Conservation (phyloP, 92 coral and sea anemone genomes). For the Paragorgia papillata region DNA sequence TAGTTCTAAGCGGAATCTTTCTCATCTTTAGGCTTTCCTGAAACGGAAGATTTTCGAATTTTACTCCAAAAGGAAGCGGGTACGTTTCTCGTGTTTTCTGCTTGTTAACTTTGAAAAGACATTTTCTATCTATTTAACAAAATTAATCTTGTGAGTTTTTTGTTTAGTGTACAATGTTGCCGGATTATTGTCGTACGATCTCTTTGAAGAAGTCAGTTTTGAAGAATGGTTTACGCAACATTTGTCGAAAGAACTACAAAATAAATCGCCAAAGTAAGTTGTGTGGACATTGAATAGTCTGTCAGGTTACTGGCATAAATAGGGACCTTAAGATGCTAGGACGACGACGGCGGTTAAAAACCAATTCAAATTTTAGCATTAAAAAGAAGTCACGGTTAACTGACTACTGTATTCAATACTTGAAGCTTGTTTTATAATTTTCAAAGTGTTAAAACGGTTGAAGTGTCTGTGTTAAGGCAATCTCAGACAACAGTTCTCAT, state of each 20-base stretch:
- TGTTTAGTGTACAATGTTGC: conserved; percentile 81
- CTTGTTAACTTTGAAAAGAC: conserved; percentile 2
- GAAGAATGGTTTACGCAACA: conserved; percentile 81
- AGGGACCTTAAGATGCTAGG: no score
- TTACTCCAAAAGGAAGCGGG: conserved; percentile 92
- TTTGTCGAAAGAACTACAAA: conserved; percentile 72
- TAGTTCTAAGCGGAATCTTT: background rate
- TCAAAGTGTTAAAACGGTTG: no score
- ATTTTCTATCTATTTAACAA: no score
- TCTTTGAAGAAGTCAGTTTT: conserved; percentile 88
- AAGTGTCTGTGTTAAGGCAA: no score
- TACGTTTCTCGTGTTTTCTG: conserved; percentile 8
- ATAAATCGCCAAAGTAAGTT: conserved; percentile 74
- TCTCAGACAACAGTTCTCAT: no score
- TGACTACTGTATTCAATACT: no score
- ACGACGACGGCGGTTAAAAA: no score
- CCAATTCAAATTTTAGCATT: no score
- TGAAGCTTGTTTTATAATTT: no score
- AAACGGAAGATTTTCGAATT: conserved; percentile 77
- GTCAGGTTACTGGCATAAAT: background rate
- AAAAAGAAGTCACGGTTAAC: no score
- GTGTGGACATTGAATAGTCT: background rate
- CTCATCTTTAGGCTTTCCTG: conserved; percentile 64
- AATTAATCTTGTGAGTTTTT: background rate
- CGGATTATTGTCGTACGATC: conserved; percentile 89